Evolutionary conservation across 2,797 vertebrate genomes (phyloP).

Genomic region (Squalus acanthias): DNA sequence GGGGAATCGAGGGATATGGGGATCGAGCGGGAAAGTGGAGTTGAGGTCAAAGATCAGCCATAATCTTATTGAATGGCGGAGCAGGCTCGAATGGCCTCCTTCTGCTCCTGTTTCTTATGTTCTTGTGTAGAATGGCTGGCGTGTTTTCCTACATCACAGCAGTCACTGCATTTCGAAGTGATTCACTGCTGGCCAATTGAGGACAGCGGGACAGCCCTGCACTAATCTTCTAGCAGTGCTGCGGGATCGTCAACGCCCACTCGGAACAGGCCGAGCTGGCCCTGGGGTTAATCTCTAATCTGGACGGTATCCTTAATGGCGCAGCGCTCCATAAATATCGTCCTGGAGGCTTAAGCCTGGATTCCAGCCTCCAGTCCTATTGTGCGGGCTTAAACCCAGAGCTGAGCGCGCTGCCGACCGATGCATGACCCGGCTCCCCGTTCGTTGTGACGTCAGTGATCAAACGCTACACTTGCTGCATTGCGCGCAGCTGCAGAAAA

Average conservation of each 20-base stretch:
- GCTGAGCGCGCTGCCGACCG: not conserved
- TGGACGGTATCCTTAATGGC: not conserved
- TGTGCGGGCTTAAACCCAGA: not conserved
- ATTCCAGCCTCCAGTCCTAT: not conserved
- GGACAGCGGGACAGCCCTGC: too few relatives aligned
- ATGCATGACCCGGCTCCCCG: not conserved
- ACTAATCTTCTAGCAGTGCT: too few relatives aligned
- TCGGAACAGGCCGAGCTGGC: not conserved
- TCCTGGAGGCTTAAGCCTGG: not conserved
- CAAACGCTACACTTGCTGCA: not conserved
- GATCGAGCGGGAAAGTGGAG: too few relatives aligned
- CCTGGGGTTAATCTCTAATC: not conserved
- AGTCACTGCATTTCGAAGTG: not conserved
- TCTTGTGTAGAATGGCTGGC: too few relatives aligned
- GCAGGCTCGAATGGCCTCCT: too few relatives aligned
- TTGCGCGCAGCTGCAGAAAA: not conserved
- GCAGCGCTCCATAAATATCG: not conserved
- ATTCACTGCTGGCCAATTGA: not conserved
- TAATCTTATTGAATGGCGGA: too few relatives aligned
- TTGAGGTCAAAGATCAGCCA: too few relatives aligned
- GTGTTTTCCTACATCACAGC: too few relatives aligned
- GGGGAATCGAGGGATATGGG: too few relatives aligned
- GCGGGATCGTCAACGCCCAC: not conserved
- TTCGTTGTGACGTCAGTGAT: not conserved
- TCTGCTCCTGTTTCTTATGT: too few relatives aligned